Conservation (phyloP, 2,888 invertebrate species). For the Lampropteryx suffumata region DNA sequence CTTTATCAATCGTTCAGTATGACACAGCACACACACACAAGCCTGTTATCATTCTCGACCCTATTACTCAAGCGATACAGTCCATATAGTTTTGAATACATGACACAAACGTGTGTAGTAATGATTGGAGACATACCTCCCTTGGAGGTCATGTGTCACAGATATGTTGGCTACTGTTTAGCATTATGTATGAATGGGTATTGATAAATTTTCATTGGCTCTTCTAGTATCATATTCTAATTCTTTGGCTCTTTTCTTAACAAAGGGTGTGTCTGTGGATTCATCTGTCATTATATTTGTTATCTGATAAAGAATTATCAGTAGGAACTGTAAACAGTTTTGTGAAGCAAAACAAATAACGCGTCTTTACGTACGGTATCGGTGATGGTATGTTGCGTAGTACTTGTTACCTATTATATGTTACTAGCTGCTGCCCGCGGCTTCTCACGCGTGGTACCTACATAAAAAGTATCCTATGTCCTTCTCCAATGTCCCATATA, state of each 20-base stretch:
- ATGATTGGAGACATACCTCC: conserved; percentile 47
- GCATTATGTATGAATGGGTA: conserved; percentile 55
- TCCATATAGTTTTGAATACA: not conserved
- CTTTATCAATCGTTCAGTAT: conserved; percentile 46
- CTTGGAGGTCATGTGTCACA: conserved; percentile 59
- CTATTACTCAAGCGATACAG: conserved; percentile 15
- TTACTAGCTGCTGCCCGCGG: no score
- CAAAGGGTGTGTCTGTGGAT: not conserved
- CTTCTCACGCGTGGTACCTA: no score
- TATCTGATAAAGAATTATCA: conserved; percentile 4
- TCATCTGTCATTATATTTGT: not conserved
- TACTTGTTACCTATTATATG: not conserved
- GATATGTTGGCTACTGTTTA: conserved; percentile 42
- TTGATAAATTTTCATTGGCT: conserved; percentile 27
- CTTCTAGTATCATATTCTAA: no score
- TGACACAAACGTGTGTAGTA: conserved; percentile 30
- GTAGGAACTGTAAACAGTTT: conserved; percentile 5
- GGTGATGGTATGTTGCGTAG: not conserved
- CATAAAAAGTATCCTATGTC: no score
- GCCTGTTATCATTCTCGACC: conserved; percentile 23
- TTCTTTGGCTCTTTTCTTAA: not conserved
- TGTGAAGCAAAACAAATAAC: not conserved
- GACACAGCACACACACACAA: conserved; percentile 37
- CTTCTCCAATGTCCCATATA: no score
- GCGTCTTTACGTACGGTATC: not conserved